A percentile compares a stretch with the other conserved stretches of the same genome.
Conservation (phyloP, 2,888 invertebrate genomes). For the Ellobium chinense region DNA sequence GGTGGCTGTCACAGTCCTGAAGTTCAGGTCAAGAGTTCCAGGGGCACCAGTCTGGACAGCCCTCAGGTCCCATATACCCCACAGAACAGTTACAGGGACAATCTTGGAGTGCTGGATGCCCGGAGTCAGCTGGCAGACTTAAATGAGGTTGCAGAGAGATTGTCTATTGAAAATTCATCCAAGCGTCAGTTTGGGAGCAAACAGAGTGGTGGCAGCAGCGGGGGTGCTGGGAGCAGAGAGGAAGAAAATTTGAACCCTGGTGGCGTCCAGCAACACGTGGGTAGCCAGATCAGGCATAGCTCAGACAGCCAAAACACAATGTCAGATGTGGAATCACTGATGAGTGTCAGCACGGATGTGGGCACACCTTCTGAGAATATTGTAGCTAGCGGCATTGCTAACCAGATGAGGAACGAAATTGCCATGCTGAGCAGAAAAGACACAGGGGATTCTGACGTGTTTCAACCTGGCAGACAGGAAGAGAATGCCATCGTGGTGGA, state of each 20-base stretch:
- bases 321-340: conserved; percentile 44
- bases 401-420: conserved; percentile 16
- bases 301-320: conserved; percentile 47
- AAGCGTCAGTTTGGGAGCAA: conserved; percentile 25
- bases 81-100: conserved; percentile 77
- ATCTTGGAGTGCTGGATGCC: conserved; percentile 19
- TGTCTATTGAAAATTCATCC: conserved; percentile 26
- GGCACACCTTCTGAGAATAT: conserved; percentile 39
- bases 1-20: conserved; percentile 32
- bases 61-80: conserved; percentile 76
- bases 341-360: conserved; percentile 43
- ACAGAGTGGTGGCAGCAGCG: conserved; percentile 8
- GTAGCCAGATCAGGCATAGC: conserved; percentile 11
- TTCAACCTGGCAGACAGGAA: neutral
- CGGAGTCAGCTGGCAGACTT: conserved; percentile 40
- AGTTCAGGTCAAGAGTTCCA: conserved; percentile 1
- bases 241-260: conserved; percentile 24
- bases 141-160: conserved; percentile 48
- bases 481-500: neutral
- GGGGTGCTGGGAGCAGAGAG: conserved; percentile 30
- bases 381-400: conserved; percentile 26
- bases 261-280: neutral
- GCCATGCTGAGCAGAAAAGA: conserved; percentile 36
- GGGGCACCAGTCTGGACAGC: conserved; percentile 32
- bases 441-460: conserved; percentile 45